Evolutionary conservation across 2,888 invertebrate species (phyloP).

Genomic region (Andrena haemorrhoa): DNA sequence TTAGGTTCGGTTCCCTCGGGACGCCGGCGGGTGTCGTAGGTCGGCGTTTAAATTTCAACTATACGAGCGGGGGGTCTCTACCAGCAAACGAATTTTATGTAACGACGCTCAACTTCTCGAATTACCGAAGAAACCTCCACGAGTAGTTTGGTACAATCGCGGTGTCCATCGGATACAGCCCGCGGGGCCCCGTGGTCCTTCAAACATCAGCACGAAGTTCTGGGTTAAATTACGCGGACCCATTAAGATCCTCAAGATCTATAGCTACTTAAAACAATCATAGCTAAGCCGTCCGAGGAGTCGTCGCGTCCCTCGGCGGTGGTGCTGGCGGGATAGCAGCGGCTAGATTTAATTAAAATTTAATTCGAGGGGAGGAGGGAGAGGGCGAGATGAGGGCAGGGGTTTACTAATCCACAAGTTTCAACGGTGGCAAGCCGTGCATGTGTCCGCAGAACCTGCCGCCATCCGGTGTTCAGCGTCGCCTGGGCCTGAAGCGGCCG

Average conservation of each 20-base stretch:
- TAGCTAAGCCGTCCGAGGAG: slow-evolving; percentile 35
- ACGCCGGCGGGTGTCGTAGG: neutral
- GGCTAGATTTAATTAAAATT: slow-evolving; percentile 81
- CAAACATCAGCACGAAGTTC: slow-evolving; percentile 23
- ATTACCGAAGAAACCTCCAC: neutral
- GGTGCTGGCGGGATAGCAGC: slow-evolving; percentile 8
- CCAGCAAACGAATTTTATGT: too few relatives aligned
- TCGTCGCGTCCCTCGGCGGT: neutral
- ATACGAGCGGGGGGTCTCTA: neutral
- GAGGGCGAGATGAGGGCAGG: slow-evolving; percentile 18
- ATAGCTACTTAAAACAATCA: slow-evolving; percentile 54
- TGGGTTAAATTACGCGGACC: slow-evolving; percentile 41
- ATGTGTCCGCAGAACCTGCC: slow-evolving; percentile 48
- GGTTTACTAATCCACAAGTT: slow-evolving; percentile 79
- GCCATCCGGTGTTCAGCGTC: slow-evolving; percentile 31
- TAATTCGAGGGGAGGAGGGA: slow-evolving; percentile 70
- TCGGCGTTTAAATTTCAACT: slow-evolving; percentile 54
- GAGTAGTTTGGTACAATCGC: neutral
- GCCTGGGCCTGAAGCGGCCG: slow-evolving; percentile 19
- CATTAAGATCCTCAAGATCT: slow-evolving; percentile 51
- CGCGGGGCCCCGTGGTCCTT: neutral
- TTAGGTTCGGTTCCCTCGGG: slow-evolving; percentile 10
- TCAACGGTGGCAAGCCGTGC: slow-evolving; percentile 53
- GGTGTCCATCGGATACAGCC: neutral
- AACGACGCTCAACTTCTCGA: too few relatives aligned